A percentile compares a stretch with the other conserved stretches of the same genome.
phyloP scores from a whole-genome alignment of 2,797 vertebrate species.

The Leuciscus waleckii region DNA sequence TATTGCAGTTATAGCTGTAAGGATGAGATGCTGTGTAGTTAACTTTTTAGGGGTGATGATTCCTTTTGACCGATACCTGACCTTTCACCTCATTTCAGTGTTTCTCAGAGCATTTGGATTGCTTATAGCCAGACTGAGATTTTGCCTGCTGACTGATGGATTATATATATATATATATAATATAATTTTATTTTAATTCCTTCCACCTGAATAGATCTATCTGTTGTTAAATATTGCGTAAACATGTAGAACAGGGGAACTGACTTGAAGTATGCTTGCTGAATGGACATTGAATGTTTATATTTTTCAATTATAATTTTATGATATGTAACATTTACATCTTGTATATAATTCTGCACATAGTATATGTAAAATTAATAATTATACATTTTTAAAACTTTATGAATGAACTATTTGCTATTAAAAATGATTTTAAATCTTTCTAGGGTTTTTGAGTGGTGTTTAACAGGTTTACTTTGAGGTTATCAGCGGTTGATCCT shows the following conservation, averaged over 20 bases:
- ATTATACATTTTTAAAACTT: slow-evolving; percentile 52
- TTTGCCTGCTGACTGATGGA: slow-evolving; percentile 11
- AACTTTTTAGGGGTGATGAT: background rate
- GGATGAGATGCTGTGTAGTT: background rate
- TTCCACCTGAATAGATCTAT: slow-evolving; percentile 7
- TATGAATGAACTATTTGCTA: slow-evolving; percentile 50
- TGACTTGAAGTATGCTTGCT: slow-evolving; percentile 56
- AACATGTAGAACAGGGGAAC: background rate
- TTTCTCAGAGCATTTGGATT: slow-evolving; percentile 19
- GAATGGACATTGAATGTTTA: slow-evolving; percentile 66
- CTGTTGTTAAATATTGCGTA: slow-evolving; percentile 27
- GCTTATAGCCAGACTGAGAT: background rate
- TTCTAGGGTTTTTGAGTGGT: background rate
- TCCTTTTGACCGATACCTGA: background rate
- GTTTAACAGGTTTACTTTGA: background rate
- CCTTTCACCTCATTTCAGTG: background rate
- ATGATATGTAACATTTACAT: slow-evolving; percentile 64
- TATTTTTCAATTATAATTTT: slow-evolving; percentile 51
- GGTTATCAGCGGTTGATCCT: background rate
- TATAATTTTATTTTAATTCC: background rate
- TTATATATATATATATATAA: background rate
- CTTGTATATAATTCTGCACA: slow-evolving; percentile 68
- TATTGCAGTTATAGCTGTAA: background rate
- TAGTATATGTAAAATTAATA: slow-evolving; percentile 56
- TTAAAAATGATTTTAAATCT: slow-evolving; percentile 52